Evolutionary conservation across 2,113 vertebrate genomes (phyloP).

Genomic region (Pogona vitticeps): DNA sequence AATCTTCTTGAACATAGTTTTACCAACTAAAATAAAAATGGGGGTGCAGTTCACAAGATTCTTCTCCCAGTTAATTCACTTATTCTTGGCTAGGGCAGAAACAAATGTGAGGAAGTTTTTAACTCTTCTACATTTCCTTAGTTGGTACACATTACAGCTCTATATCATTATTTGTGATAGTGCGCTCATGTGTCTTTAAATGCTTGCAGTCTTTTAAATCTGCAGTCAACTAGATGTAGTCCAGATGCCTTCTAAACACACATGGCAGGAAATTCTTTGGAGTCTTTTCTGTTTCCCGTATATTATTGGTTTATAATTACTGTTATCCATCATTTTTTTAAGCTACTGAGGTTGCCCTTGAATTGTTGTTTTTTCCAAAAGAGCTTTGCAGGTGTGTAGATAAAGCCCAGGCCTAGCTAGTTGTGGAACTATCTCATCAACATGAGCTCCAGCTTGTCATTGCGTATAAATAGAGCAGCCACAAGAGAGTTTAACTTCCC

Average conservation of each 20-base stretch:
- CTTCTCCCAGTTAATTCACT: slow-evolving; percentile 52
- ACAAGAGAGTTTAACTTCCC: slow-evolving; percentile 25
- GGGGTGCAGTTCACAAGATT: slow-evolving; percentile 49
- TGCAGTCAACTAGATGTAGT: slow-evolving; percentile 69
- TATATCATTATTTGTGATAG: slow-evolving; percentile 61
- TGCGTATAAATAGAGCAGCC: neutral
- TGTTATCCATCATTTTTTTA: slow-evolving; percentile 73
- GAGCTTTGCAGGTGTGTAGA: slow-evolving; percentile 69
- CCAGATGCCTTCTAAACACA: slow-evolving; percentile 73
- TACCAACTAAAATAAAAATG: slow-evolving; percentile 2
- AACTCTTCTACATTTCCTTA: slow-evolving; percentile 7
- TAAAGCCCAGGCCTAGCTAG: slow-evolving; percentile 53
- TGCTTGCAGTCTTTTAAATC: slow-evolving; percentile 45
- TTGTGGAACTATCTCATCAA: neutral
- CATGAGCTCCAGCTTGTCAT: slow-evolving; percentile 28
- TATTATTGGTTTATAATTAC: slow-evolving; percentile 77
- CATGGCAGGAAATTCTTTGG: slow-evolving; percentile 73
- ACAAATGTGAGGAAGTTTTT: slow-evolving; percentile 23
- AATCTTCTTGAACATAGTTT: slow-evolving; percentile 65
- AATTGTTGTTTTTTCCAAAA: neutral
- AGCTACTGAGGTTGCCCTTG: slow-evolving; percentile 63
- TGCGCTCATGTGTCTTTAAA: slow-evolving; percentile 54
- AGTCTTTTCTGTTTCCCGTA: slow-evolving; percentile 70
- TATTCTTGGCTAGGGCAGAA: slow-evolving; percentile 51
- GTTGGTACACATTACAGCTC: slow-evolving; percentile 39